A percentile compares a stretch with the other conserved stretches of the same genome.
Conservation (phyloP, 92 coral and sea anemone genomes). For the Phenganax marumi region DNA sequence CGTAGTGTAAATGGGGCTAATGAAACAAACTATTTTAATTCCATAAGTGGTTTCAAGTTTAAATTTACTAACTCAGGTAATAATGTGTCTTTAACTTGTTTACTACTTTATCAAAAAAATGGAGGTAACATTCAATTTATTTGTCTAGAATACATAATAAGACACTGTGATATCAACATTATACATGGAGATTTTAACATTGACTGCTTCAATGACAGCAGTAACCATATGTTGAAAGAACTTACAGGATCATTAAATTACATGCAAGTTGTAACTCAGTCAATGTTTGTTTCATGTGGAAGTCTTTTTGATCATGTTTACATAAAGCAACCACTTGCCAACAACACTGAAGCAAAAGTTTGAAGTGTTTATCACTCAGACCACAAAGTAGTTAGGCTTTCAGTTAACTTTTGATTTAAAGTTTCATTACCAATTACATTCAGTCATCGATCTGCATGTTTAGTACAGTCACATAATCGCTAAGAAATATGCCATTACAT, state of each 20-base stretch:
- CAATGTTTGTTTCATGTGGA: conserved; percentile 52
- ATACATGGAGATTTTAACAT: conserved; percentile 30
- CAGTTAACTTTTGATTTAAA: conserved; percentile 25
- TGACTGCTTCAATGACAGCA: conserved; percentile 13
- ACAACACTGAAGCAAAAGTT: conserved; percentile 13
- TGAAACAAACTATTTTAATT: conserved; percentile 19
- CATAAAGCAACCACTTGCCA: conserved; percentile 24
- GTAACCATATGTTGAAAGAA: background rate
- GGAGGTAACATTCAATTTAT: conserved; percentile 16
- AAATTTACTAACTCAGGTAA: conserved; percentile 10
- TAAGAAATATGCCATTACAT: no score
- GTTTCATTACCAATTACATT: no score
- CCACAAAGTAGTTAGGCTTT: conserved; percentile 60
- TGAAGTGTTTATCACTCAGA: conserved; percentile 65
- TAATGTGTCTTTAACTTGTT: conserved; percentile 32
- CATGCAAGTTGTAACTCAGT: conserved; percentile 45
- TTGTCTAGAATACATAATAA: conserved; percentile 2
- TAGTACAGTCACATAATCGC: no score
- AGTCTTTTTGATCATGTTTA: conserved; percentile 47
- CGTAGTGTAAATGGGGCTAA: no score
- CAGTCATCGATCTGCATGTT: no score
- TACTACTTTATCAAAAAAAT: conserved; percentile 23
- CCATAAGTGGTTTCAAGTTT: conserved; percentile 29
- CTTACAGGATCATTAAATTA: conserved; percentile 17
- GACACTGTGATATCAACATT: background rate